Evolutionary conservation across 1,140 invertebrate species (phyloP), one percentile per base, ranked within the genome.

Genomic region (Plodia interpunctella): DNA sequence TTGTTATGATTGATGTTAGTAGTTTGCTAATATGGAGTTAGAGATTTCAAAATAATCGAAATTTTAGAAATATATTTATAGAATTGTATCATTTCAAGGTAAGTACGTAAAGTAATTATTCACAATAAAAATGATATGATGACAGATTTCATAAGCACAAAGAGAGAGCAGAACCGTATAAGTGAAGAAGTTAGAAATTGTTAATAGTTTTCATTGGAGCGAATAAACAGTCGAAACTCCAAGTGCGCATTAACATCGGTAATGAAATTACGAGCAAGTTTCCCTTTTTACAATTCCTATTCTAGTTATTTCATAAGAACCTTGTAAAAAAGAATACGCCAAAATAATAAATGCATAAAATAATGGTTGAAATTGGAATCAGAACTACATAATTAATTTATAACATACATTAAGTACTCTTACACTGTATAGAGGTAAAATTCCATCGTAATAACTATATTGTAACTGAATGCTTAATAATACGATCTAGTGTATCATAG

Each of bases 121-220:
- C 30, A 32, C 9, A 32, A 44, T 44, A 44, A 15, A n/a, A 17
- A 44, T 15, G 38, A 44, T 3, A 44, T 44, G 13, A 3, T 15
- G 15, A 15, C n/a, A 15, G 38, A 44, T 44, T 44, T 44, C 30
- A 32, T 9, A 32, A 32, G 30, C 30, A 32, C n/a, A n/a, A n/a
- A n/a, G n/a, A n/a, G n/a, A n/a, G n/a, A n/a, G n/a, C n/a, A 32
- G 30, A 11, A 32, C 30, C 30, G 30, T 52, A 60, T 53, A 65
- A 69, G 59, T 25, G 30, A 28, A 56, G 32, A 50, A 38, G 20
- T 61, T 62, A 50, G 50, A 62, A 70, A 71, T 28, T 62, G 19
- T 18, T 52, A 51, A 55, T 13, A 19, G 18, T 38, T 54, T 53
- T 62, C 56, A 68, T 55, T 66, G 55, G 55, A 65, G 65, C 66